Evolutionary conservation across 2,888 invertebrate species (phyloP).

Genomic region (Philereme vetulata): DNA sequence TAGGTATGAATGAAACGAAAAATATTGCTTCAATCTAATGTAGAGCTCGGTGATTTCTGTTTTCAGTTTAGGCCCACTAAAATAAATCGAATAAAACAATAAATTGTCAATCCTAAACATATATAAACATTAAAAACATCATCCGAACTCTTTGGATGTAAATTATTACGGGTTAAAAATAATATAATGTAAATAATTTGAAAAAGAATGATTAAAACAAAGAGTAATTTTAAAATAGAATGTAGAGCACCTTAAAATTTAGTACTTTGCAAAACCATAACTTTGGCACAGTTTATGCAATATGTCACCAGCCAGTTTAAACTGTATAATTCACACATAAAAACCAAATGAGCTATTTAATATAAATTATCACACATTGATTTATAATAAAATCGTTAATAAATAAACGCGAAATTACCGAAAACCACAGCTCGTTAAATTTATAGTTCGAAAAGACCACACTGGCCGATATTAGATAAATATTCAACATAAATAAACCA

Average conservation of each 20-base stretch:
- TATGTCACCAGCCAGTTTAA: conserved; percentile 27
- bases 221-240: conserved; percentile 4
- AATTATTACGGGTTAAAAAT: too few relatives aligned
- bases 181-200: neutral
- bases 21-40: too few relatives aligned
- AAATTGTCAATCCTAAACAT: too few relatives aligned
- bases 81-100: too few relatives aligned
- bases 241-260: conserved; percentile 10
- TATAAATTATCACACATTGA: conserved; percentile 42
- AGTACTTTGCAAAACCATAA: conserved; percentile 34
- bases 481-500: conserved; percentile 76
- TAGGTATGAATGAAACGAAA: too few relatives aligned
- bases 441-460: conserved; percentile 44
- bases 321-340: conserved; percentile 25
- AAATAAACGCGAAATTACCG: conserved; percentile 50
- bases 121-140: too few relatives aligned
- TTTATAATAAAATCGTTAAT: conserved; percentile 45
- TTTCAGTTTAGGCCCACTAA: too few relatives aligned
- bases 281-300: conserved; percentile 32
- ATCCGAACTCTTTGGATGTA: too few relatives aligned
- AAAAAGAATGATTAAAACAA: conserved; percentile 1
- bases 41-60: too few relatives aligned
- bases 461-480: conserved; percentile 62
- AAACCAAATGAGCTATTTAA: conserved; percentile 25
- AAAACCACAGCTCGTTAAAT: conserved; percentile 50